Percentiles rank a stretch among this genome's conserved stretches.
Evolutionary conservation across 1,140 invertebrate genomes (phyloP).

Genomic region (Ostrea denselamellosa): DNA sequence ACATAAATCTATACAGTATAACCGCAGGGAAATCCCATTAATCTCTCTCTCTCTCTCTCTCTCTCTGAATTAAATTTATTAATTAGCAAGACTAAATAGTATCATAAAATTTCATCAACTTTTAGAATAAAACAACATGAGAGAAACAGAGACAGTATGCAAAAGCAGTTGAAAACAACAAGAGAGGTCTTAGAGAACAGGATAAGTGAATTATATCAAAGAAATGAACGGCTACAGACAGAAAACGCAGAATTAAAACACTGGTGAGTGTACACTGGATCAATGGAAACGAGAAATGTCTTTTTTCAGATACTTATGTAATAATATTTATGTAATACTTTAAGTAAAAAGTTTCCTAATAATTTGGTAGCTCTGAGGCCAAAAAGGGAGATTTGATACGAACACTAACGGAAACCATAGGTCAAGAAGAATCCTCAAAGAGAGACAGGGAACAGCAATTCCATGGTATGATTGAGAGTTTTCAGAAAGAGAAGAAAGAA

Average conservation of each 20-base stretch:
- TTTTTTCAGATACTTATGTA: neutral
- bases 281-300: neutral
- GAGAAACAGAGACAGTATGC: neutral
- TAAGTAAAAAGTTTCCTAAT: neutral
- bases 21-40: too few species aligned
- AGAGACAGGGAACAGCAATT: neutral
- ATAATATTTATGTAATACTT: neutral
- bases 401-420: neutral
- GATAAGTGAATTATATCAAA: conserved; percentile 22
- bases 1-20: too few species aligned
- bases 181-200: conserved; percentile 37
- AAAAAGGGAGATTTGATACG: conserved; percentile 1
- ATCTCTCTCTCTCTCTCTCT: too few species aligned
- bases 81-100: too few species aligned
- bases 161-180: conserved; percentile 8
- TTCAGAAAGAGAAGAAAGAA: conserved; percentile 34
- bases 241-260: conserved; percentile 10
- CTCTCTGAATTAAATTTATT: too few species aligned
- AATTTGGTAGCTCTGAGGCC: neutral
- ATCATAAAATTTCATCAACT: too few species aligned
- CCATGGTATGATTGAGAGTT: conserved; percentile 12
- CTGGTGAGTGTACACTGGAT: neutral
- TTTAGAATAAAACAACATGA: neutral
- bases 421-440: conserved; percentile 23
- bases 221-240: conserved; percentile 5